phyloP scores from a whole-genome alignment of 2,113 vertebrate genomes.

The Cariama cristata region DNA sequence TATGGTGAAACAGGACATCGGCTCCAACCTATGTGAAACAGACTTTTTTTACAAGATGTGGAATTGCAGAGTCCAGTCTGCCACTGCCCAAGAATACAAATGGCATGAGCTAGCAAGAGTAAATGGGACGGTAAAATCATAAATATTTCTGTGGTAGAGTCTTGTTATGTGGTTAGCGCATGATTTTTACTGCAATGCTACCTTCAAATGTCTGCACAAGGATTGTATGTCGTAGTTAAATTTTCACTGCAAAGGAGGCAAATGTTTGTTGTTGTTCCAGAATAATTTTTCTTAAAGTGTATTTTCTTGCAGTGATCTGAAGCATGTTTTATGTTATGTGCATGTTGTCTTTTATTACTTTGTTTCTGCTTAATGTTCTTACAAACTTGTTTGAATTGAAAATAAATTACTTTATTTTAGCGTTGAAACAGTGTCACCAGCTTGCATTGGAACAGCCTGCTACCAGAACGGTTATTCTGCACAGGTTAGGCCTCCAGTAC shows the following conservation, averaged over 20 bases:
- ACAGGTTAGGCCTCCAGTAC: background rate
- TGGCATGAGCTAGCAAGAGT: background rate
- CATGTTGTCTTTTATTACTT: background rate
- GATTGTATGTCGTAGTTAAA: background rate
- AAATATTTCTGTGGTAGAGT: background rate
- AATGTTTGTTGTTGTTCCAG: background rate
- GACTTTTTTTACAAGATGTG: background rate
- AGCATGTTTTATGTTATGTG: background rate
- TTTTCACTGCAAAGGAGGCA: background rate
- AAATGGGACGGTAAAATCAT: background rate
- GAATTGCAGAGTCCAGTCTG: background rate
- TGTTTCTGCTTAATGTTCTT: background rate
- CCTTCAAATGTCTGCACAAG: background rate
- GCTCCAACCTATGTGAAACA: background rate
- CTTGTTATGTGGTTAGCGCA: background rate
- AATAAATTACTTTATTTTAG: conserved; percentile 62
- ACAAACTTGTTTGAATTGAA: background rate
- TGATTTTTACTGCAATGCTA: background rate
- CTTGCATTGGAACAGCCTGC: background rate
- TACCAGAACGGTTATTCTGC: rapidly evolving
- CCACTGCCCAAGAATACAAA: background rate
- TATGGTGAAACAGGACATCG: background rate
- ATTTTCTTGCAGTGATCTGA: background rate
- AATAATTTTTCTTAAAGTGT: background rate
- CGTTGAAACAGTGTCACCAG: background rate